phyloP scores from a whole-genome alignment of 2,888 invertebrate species.

The Habrosyne pyritoides region DNA sequence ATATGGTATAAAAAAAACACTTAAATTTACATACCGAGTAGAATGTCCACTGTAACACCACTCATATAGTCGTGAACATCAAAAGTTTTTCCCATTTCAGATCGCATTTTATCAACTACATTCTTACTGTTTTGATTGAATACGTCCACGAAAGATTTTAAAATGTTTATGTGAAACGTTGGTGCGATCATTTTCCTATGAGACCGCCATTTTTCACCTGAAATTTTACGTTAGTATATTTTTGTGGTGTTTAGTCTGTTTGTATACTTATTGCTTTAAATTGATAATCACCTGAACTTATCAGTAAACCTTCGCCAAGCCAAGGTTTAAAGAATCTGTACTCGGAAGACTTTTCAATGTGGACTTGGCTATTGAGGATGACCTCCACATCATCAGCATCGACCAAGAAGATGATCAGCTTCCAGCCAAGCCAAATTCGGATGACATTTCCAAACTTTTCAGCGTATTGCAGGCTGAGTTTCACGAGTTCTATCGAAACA shows the following conservation, averaged over 20 bases:
- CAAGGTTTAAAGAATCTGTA: slow-evolving; percentile 91
- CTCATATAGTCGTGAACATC: slow-evolving; percentile 89
- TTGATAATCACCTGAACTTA: slow-evolving; percentile 84
- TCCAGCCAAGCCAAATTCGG: slow-evolving; percentile 87
- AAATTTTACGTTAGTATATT: slow-evolving; percentile 4
- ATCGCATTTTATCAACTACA: slow-evolving; percentile 84
- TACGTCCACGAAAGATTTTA: slow-evolving; percentile 89
- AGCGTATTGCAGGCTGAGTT: slow-evolving; percentile 69
- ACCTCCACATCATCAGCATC: slow-evolving; percentile 90
- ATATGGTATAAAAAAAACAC: background rate
- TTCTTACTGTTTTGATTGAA: slow-evolving; percentile 88
- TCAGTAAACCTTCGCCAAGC: slow-evolving; percentile 91
- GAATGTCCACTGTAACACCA: slow-evolving; percentile 88
- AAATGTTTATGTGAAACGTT: slow-evolving; percentile 90
- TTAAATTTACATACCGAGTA: slow-evolving; percentile 73
- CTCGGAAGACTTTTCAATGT: slow-evolving; percentile 89
- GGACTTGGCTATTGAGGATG: slow-evolving; percentile 88
- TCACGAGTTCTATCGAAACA: slow-evolving; percentile 81
- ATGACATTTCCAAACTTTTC: slow-evolving; percentile 81
- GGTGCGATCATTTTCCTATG: slow-evolving; percentile 92
- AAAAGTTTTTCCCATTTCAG: slow-evolving; percentile 84
- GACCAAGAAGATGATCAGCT: slow-evolving; percentile 86
- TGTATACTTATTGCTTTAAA: background rate
- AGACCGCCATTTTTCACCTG: slow-evolving; percentile 89
- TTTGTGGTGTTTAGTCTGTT: background rate